Conservation (phyloP, 2,888 invertebrate species). For the Sarcophaga subvicina region DNA sequence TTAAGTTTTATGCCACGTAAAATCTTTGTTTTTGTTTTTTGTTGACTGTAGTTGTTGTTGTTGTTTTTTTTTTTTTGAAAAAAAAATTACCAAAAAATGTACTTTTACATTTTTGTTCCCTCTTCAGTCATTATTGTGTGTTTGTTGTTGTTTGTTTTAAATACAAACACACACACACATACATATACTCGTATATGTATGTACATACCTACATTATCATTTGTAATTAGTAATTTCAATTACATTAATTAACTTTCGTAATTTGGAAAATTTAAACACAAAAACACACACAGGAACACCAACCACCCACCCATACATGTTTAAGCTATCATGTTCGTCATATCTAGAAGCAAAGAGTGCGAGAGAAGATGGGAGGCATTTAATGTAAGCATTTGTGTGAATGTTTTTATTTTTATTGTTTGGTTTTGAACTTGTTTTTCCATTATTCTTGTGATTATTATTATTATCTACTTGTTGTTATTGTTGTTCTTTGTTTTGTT, state of each 20-base stretch:
- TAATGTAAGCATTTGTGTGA: not conserved
- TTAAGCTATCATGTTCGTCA: too few relatives aligned
- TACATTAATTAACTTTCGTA: slow-evolving; percentile 58
- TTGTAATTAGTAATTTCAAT: slow-evolving; percentile 49
- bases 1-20: slow-evolving; percentile 51
- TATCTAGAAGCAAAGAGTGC: too few relatives aligned
- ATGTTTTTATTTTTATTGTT: not conserved
- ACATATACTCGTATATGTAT: not conserved
- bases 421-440: not conserved
- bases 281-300: not conserved
- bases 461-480: not conserved
- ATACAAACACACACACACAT: not conserved
- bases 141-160: not conserved
- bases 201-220: slow-evolving; percentile 39
- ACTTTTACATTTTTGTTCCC: slow-evolving; percentile 11
- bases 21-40: slow-evolving; percentile 8
- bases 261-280: slow-evolving; percentile 27
- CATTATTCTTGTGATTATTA: not conserved
- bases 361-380: not conserved
- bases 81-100: not conserved
- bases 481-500: slow-evolving; percentile 8
- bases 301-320: not conserved
- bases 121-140: not conserved
- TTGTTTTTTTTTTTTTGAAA: not conserved
- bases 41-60: not conserved